Conservation (phyloP, 1,140 invertebrate species). For the Lutraria rhynchaena region DNA sequence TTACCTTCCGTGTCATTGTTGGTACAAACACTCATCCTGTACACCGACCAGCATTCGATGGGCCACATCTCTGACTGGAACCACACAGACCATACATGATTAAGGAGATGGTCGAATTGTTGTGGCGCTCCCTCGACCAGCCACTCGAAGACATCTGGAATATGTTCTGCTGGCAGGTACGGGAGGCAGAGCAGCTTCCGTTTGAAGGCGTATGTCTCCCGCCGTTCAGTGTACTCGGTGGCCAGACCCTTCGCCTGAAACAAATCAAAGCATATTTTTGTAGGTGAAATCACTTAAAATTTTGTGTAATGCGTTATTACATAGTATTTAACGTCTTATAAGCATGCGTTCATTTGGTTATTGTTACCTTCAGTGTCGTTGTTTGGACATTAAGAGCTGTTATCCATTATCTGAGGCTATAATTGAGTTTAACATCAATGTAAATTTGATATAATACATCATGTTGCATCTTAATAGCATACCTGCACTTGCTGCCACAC, state of each 20-base stretch:
- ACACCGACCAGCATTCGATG: neutral
- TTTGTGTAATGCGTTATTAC: neutral
- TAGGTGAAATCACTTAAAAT: neutral
- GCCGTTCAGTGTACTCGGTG: neutral
- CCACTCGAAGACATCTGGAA: neutral
- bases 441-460: neutral
- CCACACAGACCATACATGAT: neutral
- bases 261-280: neutral
- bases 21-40: neutral
- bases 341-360: no score
- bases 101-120: neutral
- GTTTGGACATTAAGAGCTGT: no score
- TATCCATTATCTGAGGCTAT: no score
- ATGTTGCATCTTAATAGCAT: neutral
- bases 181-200: neutral
- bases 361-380: no score
- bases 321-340: neutral
- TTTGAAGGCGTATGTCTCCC: neutral
- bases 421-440: no score
- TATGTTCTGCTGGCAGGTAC: constrained; percentile 2
- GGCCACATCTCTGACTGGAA: neutral
- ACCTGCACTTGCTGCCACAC: constrained; percentile 2
- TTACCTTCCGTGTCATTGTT: neutral
- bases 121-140: neutral
- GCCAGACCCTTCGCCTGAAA: constrained; percentile 5